Conservation (phyloP, 1,140 invertebrate species). For the Drosophila murphyi region DNA sequence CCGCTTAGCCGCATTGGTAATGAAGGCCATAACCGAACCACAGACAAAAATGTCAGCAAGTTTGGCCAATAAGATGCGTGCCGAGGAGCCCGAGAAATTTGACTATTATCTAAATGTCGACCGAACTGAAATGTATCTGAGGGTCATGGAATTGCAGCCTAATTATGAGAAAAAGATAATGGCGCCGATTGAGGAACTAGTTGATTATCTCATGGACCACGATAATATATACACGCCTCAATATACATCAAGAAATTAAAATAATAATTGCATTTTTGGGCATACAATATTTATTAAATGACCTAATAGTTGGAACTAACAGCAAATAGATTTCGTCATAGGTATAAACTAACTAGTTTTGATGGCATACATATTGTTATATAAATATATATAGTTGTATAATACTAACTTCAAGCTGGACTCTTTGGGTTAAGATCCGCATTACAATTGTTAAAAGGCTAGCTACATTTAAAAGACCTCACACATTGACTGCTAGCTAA, state of each 20-base stretch:
- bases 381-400: slow-evolving; percentile 13
- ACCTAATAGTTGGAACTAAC: slow-evolving; percentile 17
- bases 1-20: slow-evolving; percentile 45
- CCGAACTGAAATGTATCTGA: slow-evolving; percentile 60
- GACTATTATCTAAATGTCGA: slow-evolving; percentile 72
- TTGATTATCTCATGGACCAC: slow-evolving; percentile 61
- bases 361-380: slow-evolving; percentile 23
- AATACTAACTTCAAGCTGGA: slow-evolving; percentile 47
- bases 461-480: slow-evolving; percentile 44
- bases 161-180: slow-evolving; percentile 66
- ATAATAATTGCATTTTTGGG: background rate
- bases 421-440: background rate
- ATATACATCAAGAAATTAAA: no score
- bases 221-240: background rate
- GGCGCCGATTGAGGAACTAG: slow-evolving; percentile 55
- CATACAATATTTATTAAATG: slow-evolving; percentile 7
- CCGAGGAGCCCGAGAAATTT: slow-evolving; percentile 63
- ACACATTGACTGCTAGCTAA: slow-evolving; percentile 34
- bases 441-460: slow-evolving; percentile 35
- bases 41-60: slow-evolving; percentile 57
- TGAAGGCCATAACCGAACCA: slow-evolving; percentile 65
- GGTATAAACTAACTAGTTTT: slow-evolving; percentile 32
- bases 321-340: slow-evolving; percentile 34
- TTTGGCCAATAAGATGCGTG: slow-evolving; percentile 53
- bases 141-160: slow-evolving; percentile 65